Evolutionary conservation across 53 echinoderm and acorn worm species (phyloP).

Genomic region (Zoroaster sp.): DNA sequence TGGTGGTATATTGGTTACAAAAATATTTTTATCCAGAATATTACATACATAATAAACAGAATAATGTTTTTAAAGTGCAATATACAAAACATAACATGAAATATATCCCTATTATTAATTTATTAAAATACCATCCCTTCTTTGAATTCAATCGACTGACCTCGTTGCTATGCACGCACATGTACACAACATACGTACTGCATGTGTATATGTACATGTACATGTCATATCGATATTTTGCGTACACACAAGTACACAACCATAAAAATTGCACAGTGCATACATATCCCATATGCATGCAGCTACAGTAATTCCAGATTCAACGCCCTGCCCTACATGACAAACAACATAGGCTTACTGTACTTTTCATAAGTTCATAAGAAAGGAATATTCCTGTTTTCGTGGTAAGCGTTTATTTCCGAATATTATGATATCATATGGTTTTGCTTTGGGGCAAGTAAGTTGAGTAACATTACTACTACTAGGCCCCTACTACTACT

Average conservation of each 20-base stretch:
- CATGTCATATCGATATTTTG: not conserved
- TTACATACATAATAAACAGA: not conserved
- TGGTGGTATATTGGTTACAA: not conserved
- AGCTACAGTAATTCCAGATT: no score
- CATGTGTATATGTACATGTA: not conserved
- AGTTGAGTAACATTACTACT: no score
- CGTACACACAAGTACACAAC: not conserved
- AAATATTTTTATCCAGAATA: not conserved
- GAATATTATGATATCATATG: no score
- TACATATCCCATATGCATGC: not conserved
- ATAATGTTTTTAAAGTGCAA: not conserved
- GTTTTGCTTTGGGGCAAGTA: no score
- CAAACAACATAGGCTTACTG: no score
- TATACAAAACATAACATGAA: not conserved
- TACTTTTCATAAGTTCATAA: no score
- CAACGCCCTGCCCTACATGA: no score
- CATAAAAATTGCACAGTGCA: not conserved
- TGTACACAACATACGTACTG: no score
- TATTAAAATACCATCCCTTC: not conserved
- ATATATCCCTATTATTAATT: not conserved
- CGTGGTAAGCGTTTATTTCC: no score
- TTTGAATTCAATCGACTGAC: not conserved
- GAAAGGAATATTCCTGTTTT: no score
- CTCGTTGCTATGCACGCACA: slow-evolving; percentile 45
- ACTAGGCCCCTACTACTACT: no score